phyloP scores from a whole-genome alignment of 1,140 invertebrate genomes.

The Diabrotica virgifera region DNA sequence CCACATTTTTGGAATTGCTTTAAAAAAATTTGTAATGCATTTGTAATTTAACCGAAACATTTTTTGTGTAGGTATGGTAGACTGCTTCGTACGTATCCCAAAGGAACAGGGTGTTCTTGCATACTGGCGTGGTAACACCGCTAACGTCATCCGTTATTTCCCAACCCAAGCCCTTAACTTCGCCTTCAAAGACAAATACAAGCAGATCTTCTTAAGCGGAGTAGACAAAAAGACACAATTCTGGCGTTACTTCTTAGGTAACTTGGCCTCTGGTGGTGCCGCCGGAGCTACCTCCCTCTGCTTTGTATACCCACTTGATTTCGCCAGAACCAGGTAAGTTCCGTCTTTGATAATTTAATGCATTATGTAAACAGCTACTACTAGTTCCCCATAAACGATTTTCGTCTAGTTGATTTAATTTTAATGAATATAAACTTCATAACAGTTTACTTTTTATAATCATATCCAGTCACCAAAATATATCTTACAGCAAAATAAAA shows the following conservation, averaged over 20 bases:
- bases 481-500: no score
- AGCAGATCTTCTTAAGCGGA: slow-evolving; percentile 77
- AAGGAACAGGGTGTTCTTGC: slow-evolving; percentile 81
- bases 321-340: slow-evolving; percentile 81
- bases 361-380: not conserved
- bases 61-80: slow-evolving; percentile 69
- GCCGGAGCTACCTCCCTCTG: slow-evolving; percentile 92
- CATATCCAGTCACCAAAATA: no score
- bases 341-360: not conserved
- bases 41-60: no score
- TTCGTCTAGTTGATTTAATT: no score
- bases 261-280: slow-evolving; percentile 89
- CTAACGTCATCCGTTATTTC: slow-evolving; percentile 91
- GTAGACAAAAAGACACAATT: slow-evolving; percentile 90
- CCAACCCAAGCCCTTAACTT: slow-evolving; percentile 96
- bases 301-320: slow-evolving; percentile 95
- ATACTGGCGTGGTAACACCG: slow-evolving; percentile 92
- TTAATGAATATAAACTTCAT: no score
- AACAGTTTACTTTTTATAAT: no score
- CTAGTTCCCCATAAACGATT: no score
- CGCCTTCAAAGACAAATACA: slow-evolving; percentile 91
- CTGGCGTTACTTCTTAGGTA: slow-evolving; percentile 78
- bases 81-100: slow-evolving; percentile 82
- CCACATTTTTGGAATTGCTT: not conserved
- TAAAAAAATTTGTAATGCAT: no score